These are phyloP conservation scores for Drosophila lini DNA, from an alignment of 1,140 invertebrate species.

Conservation along the genomic window DNA sequence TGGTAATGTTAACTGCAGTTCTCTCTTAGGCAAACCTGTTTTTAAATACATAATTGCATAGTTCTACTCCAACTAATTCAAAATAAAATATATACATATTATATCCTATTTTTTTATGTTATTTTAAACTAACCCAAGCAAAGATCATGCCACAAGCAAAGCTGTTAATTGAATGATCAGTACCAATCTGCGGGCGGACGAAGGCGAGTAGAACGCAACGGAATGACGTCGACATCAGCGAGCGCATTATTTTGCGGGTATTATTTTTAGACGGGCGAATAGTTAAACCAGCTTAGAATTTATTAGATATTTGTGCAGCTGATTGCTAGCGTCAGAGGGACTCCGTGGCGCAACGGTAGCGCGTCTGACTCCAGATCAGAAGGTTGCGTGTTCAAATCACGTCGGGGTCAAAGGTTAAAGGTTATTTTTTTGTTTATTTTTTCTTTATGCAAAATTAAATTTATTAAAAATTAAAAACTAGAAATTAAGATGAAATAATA, in stretches of 20 bases:
- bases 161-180: not conserved
- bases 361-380: constrained; percentile 99
- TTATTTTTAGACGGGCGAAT: constrained; percentile 4
- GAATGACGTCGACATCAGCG: not conserved
- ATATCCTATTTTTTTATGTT: not conserved
- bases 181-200: not conserved
- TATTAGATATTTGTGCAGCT: constrained; percentile 6
- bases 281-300: not conserved
- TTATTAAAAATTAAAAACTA: too few relatives aligned
- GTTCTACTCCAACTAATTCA: not conserved
- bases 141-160: not conserved
- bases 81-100: not conserved
- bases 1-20: not conserved
- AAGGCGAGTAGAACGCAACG: not conserved
- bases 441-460: not conserved
- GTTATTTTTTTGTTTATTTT: not conserved
- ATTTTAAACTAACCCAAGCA: not conserved
- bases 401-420: constrained; percentile 90
- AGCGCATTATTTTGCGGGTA: constrained; percentile 3
- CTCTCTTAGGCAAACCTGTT: not conserved
- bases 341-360: constrained; percentile 99
- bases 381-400: constrained; percentile 99
- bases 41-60: not conserved
- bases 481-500: too few relatives aligned
- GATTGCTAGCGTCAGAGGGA: constrained; percentile 69